A percentile compares a stretch with the other conserved stretches of the same genome.
phyloP scores from a whole-genome alignment of 2,888 invertebrate species.

The Ophion obscuratus region DNA sequence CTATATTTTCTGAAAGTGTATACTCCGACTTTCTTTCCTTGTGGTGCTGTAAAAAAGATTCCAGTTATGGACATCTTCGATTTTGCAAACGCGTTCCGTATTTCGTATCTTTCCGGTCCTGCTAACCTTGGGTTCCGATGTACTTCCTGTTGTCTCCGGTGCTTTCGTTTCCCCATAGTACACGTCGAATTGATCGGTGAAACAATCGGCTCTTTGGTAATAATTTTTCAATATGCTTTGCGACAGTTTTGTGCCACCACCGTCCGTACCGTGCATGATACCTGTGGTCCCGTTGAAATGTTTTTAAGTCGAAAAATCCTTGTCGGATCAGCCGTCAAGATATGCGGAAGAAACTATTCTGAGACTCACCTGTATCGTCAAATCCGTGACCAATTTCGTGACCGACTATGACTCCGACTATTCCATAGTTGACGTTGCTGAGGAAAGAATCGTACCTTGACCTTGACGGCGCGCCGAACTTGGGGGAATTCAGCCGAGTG shows the following conservation, averaged over 20 bases:
- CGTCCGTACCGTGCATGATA: constrained; percentile 35
- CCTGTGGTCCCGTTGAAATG: not conserved
- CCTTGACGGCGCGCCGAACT: no score
- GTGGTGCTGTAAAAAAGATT: no score
- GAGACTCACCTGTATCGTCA: constrained; percentile 55
- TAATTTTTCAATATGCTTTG: constrained; percentile 55
- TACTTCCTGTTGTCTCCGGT: constrained; percentile 6
- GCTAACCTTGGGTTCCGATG: constrained; percentile 6
- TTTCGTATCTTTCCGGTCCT: not conserved
- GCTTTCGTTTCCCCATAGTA: constrained; percentile 48
- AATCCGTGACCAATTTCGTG: constrained; percentile 69
- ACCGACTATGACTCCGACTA: constrained; percentile 58
- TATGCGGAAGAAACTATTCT: no score
- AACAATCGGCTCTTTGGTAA: constrained; percentile 64
- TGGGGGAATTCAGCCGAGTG: no score
- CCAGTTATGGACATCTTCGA: not conserved
- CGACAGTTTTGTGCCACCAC: constrained; percentile 30
- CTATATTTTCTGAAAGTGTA: constrained; percentile 89
- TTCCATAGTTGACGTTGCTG: constrained; percentile 66
- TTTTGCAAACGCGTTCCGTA: not conserved
- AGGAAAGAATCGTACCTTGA: not conserved
- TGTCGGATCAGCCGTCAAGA: no score
- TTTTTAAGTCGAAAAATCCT: not conserved
- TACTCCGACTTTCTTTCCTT: not conserved
- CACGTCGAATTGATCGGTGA: constrained; percentile 61